phyloP scores from a whole-genome alignment of 2,888 invertebrate genomes.

The Hemicrepidius hirtus region DNA sequence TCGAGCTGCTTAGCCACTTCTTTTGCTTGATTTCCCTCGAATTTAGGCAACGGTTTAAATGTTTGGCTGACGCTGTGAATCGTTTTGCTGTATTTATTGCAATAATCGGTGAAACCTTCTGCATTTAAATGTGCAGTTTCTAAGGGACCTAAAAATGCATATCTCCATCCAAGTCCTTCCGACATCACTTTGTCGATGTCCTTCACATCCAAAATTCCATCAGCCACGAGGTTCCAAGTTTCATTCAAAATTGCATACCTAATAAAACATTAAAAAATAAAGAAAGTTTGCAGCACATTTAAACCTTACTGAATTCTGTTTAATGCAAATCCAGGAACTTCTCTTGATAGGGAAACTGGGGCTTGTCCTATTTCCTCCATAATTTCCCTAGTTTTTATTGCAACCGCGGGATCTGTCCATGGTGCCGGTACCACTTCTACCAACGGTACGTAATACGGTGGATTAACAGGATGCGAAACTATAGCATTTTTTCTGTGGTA shows the following conservation, averaged over 20 bases:
- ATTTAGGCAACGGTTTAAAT: slow-evolving; percentile 84
- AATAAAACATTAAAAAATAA: slow-evolving; percentile 60
- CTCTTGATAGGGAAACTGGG: slow-evolving; percentile 89
- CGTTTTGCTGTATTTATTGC: slow-evolving; percentile 76
- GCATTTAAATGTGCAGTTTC: slow-evolving; percentile 97
- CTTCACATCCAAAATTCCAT: slow-evolving; percentile 88
- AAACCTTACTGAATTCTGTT: slow-evolving; percentile 90
- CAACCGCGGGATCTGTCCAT: slow-evolving; percentile 89
- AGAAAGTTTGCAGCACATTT: background rate
- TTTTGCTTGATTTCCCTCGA: slow-evolving; percentile 80
- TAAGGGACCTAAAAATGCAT: slow-evolving; percentile 95
- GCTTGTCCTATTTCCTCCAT: slow-evolving; percentile 94
- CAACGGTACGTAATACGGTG: slow-evolving; percentile 95
- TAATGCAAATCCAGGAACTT: slow-evolving; percentile 94
- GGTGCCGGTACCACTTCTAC: slow-evolving; percentile 96
- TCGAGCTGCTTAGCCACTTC: slow-evolving; percentile 84
- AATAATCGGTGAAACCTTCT: slow-evolving; percentile 84
- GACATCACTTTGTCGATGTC: slow-evolving; percentile 96
- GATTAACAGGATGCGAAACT: slow-evolving; percentile 96
- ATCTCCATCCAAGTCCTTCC: slow-evolving; percentile 95
- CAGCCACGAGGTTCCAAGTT: slow-evolving; percentile 90
- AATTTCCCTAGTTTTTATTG: slow-evolving; percentile 81
- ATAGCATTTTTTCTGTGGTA: slow-evolving; percentile 76
- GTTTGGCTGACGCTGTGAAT: slow-evolving; percentile 81
- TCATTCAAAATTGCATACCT: slow-evolving; percentile 95